Conservation (phyloP, 2,888 invertebrate species). For the Meloe dianella region DNA sequence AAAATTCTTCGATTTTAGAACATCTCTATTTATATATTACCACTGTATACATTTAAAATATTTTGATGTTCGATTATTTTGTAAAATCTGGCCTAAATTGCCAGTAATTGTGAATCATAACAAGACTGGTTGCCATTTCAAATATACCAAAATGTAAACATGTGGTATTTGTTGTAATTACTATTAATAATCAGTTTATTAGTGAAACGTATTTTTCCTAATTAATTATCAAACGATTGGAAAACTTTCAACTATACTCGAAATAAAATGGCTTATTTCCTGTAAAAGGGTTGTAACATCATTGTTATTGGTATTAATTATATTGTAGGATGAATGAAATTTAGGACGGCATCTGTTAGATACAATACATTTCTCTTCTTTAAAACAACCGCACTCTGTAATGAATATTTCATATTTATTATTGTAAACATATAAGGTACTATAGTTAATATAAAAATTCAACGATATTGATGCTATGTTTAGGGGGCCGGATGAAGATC, state of each 20-base stretch:
- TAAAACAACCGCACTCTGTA: constrained; percentile 1
- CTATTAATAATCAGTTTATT: not conserved
- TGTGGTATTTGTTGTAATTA: constrained; percentile 13
- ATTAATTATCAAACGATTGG: not conserved
- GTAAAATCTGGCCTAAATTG: not conserved
- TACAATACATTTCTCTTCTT: not conserved
- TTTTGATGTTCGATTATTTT: not conserved
- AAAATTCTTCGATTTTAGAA: not conserved
- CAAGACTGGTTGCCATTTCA: not conserved
- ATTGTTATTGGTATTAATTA: constrained; percentile 10
- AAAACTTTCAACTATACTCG: not conserved
- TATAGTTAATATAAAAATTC: too few relatives aligned
- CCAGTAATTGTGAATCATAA: constrained; percentile 1
- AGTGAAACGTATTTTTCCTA: not conserved
- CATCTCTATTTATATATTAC: not conserved
- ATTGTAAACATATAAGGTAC: too few relatives aligned
- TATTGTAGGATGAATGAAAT: constrained; percentile 8
- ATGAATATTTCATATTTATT: not conserved
- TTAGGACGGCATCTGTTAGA: constrained; percentile 16
- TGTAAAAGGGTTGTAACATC: constrained; percentile 8
- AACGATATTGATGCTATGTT: not conserved
- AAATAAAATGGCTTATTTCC: constrained; percentile 2
- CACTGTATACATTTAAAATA: not conserved
- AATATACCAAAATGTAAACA: constrained; percentile 4
- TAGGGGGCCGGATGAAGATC: constrained; percentile 7